Base-by-base conservation (phyloP, 1,140 invertebrate species). In the Doryteuthis pealeii region DNA sequence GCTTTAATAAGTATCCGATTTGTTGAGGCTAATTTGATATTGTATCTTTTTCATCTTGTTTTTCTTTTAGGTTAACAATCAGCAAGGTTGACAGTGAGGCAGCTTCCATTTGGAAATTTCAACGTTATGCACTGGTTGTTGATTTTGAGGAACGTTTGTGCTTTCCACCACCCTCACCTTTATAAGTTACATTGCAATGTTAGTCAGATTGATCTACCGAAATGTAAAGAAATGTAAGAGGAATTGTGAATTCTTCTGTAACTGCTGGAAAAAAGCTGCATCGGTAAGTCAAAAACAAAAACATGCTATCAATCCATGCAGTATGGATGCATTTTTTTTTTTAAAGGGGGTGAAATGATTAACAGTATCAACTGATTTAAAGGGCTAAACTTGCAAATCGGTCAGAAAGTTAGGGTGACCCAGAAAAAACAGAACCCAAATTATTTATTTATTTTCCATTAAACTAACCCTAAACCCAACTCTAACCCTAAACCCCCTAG, bases 101-200 rank as follows among this genome's bases (percentile, higher is more conserved):
- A 5, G 83, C 87, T 71, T 82, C 83, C 28, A 87, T 88, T 35
- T 89, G 89, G 89, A 89, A 89, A 77, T 89, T 84, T 75, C 88
- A 89, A 75, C 82, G 89, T 67, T 89, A 89, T 65, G 82, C 83
- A n/a, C 77, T 89, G 31, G 86, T 89, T 18, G 79, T 87, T n/a
- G 88, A 89, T 76, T 89, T 89, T 78, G 85, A 87, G n/a, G 85
- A 86, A 54, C 79, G 88, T 28, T 78, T 85, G 40, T 72, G 78
- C 72, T 76, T 82, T 0, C 84, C 84, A 0, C 78, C 82, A 22
- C 88, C 88, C 78, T 88, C 2, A 87, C 82, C 35, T 49, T 87
- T 31, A 68, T 88, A 62, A 82, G 81, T 65, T 87, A 85, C 68
- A 35, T 85, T 22, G 80, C 78, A 69, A 76, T 82, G 33, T 28